Percentiles rank a stretch among this genome's conserved stretches.
Conservation (phyloP, 2,888 invertebrate genomes). For the Epirrhoe alternata region DNA sequence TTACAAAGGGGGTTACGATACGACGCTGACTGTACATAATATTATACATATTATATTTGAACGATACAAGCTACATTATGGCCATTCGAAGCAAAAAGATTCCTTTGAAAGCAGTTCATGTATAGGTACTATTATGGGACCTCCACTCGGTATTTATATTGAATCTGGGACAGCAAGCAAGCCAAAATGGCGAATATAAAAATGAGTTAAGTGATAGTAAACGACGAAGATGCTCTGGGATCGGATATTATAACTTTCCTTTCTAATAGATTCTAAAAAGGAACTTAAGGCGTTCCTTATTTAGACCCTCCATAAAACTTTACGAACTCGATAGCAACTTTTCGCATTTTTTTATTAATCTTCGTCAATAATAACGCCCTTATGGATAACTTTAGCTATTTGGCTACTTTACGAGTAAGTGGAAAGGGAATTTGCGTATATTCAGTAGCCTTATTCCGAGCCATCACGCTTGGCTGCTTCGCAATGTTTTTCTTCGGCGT, state of each 20-base stretch:
- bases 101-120: conserved; percentile 66
- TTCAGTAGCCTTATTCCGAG: conserved; percentile 6
- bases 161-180: conserved; percentile 72
- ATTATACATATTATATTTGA: neutral
- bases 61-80: neutral
- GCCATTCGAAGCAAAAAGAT: conserved; percentile 36
- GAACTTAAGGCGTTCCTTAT: conserved; percentile 53
- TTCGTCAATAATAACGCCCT: conserved; percentile 33
- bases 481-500: conserved; percentile 11
- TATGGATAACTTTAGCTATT: conserved; percentile 26
- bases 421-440: conserved; percentile 10
- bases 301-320: conserved; percentile 59
- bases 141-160: conserved; percentile 73
- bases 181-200: conserved; percentile 77
- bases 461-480: neutral
- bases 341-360: conserved; percentile 40
- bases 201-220: conserved; percentile 81
- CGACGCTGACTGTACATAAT: too few relatives aligned
- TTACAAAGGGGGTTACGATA: too few relatives aligned
- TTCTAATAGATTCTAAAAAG: conserved; percentile 70
- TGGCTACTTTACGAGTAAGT: conserved; percentile 16
- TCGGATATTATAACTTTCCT: conserved; percentile 68
- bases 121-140: conserved; percentile 65
- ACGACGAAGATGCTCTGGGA: conserved; percentile 60
- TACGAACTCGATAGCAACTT: conserved; percentile 43